These are phyloP conservation scores for Morpho achilles DNA, from an alignment of 2,888 invertebrate species.

Conservation along the genomic window DNA sequence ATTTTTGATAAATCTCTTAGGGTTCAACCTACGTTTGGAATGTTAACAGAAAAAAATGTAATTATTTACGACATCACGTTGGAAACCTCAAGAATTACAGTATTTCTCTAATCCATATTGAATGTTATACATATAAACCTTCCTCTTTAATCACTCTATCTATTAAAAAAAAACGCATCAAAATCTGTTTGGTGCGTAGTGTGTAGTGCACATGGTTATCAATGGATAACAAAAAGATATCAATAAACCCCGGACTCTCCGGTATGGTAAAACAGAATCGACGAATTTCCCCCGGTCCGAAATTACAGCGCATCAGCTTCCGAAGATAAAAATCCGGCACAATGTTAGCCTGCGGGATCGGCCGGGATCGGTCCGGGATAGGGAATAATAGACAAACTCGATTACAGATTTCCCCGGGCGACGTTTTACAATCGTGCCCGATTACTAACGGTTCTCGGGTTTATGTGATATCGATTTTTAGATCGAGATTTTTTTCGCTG, in stretches of 20 bases:
- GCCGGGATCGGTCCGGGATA: conserved; percentile 47
- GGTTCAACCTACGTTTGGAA: too few species aligned
- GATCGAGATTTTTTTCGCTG: not conserved
- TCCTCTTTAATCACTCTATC: too few species aligned
- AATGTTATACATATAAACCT: too few species aligned
- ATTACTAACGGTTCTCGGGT: conserved; percentile 42
- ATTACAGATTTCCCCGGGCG: conserved; percentile 66
- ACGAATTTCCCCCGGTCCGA: conserved; percentile 26
- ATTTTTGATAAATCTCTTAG: too few species aligned
- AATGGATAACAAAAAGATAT: conserved; percentile 6
- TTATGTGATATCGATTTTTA: conserved; percentile 14
- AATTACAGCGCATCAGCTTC: conserved; percentile 37
- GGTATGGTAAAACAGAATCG: conserved; percentile 24
- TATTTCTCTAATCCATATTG: too few species aligned
- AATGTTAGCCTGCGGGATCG: conserved; percentile 34
- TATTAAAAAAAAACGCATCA: too few species aligned
- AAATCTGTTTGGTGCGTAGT: too few species aligned
- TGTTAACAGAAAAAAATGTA: too few species aligned
- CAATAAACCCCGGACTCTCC: conserved; percentile 15
- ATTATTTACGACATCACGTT: too few species aligned
- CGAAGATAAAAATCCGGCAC: conserved; percentile 49
- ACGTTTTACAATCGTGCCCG: conserved; percentile 49
- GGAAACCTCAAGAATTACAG: too few species aligned
- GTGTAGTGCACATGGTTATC: too few species aligned
- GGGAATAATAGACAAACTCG: conserved; percentile 63